phyloP scores from a whole-genome alignment of 2,797 vertebrate species.

The Rhinoraja longicauda region DNA sequence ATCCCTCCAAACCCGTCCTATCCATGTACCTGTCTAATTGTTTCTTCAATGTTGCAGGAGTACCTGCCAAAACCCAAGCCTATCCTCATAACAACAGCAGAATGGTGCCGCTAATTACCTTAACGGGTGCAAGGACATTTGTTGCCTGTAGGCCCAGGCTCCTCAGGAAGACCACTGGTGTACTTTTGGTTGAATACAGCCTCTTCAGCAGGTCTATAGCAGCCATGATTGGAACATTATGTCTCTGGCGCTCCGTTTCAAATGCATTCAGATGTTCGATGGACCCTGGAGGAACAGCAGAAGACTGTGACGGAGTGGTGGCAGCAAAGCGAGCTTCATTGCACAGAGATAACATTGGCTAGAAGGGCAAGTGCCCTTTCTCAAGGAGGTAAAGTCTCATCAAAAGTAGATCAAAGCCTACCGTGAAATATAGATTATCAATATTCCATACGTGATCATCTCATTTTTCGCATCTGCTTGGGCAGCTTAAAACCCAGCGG shows the following conservation, averaged over 20 bases:
- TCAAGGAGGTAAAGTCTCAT: not conserved
- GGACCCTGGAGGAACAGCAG: slow-evolving; percentile 64
- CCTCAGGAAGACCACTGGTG: slow-evolving; percentile 77
- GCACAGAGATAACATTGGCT: not conserved
- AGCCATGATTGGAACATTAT: slow-evolving; percentile 86
- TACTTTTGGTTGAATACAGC: slow-evolving; percentile 77
- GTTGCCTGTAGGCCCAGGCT: slow-evolving; percentile 88
- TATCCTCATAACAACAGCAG: not conserved
- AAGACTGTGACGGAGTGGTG: not conserved
- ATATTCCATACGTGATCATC: not conserved
- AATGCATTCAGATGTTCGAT: slow-evolving; percentile 81
- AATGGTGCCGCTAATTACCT: slow-evolving; percentile 61
- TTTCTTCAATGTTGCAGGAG: too few species aligned
- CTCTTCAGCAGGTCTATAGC: slow-evolving; percentile 82
- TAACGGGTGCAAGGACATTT: slow-evolving; percentile 74
- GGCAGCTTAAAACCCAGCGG: too few species aligned
- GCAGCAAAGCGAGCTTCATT: not conserved
- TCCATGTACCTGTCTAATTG: too few species aligned
- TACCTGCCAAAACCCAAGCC: too few species aligned
- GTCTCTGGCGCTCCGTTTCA: slow-evolving; percentile 83
- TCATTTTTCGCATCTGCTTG: too few species aligned
- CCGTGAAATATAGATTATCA: not conserved
- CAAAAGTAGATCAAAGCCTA: not conserved
- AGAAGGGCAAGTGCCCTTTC: not conserved
- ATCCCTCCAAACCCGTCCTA: too few species aligned